Evolutionary conservation across 2,888 invertebrate genomes (phyloP).

Genomic region (Tachina grossa): DNA sequence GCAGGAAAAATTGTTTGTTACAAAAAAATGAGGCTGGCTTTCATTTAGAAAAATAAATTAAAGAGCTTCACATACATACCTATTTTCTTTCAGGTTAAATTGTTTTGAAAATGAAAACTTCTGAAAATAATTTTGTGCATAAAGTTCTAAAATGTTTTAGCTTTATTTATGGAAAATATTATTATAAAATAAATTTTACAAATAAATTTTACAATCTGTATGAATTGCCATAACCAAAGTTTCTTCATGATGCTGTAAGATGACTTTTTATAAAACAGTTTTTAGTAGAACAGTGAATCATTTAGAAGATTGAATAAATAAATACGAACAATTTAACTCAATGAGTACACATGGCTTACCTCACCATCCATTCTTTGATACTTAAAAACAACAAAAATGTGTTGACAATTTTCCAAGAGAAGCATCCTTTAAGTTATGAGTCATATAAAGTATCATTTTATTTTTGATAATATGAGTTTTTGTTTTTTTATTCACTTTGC

Average conservation of each 20-base stretch:
- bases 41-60: neutral
- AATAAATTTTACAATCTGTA: no score
- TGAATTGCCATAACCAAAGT: neutral
- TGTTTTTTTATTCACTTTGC: no score
- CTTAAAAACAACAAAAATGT: neutral
- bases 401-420: slow-evolving; percentile 1
- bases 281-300: slow-evolving; percentile 8
- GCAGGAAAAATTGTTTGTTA: slow-evolving; percentile 21
- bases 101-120: no score
- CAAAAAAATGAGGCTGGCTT: neutral
- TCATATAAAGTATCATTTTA: neutral
- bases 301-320: slow-evolving; percentile 25
- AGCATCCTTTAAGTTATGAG: neutral
- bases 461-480: neutral
- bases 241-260: slow-evolving; percentile 33
- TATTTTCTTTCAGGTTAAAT: neutral
- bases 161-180: no score
- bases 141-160: no score
- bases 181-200: no score
- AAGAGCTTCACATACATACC: no score
- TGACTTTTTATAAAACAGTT: neutral
- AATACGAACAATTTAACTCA: neutral
- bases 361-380: no score
- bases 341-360: neutral
- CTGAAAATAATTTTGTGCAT: neutral